Percentiles rank a stretch among this genome's conserved stretches.
These are phyloP conservation scores for Cottoperca gobio DNA, from an alignment of 2,797 vertebrate genomes.

Conservation along the genomic window DNA sequence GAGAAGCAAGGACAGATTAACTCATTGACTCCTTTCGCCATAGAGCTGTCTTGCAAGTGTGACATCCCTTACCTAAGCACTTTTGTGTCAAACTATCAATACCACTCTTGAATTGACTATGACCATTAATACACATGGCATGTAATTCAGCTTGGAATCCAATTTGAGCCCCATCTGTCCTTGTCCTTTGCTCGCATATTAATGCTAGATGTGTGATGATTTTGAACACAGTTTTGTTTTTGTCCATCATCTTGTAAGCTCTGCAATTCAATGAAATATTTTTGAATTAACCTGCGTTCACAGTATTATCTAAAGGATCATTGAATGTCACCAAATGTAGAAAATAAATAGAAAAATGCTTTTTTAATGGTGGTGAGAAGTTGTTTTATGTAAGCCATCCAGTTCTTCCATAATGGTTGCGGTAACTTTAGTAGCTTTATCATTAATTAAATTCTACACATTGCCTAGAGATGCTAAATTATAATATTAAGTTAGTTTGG, in stretches of 20 bases:
- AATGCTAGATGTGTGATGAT: neutral
- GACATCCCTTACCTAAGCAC: constrained; percentile 6
- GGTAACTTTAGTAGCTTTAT: neutral
- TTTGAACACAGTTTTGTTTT: neutral
- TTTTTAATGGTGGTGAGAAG: neutral
- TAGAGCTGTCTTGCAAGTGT: neutral
- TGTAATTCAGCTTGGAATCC: neutral
- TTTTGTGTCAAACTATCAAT: neutral
- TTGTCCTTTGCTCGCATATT: neutral
- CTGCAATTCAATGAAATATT: neutral
- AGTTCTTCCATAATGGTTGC: neutral
- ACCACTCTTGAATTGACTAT: neutral
- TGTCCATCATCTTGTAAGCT: neutral
- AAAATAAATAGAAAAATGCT: neutral
- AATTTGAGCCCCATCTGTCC: neutral
- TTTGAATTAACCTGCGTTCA: neutral
- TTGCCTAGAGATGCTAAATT: neutral
- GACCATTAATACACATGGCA: neutral
- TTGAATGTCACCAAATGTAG: constrained; percentile 6
- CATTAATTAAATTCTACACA: neutral
- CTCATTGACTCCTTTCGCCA: neutral
- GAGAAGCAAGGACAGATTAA: constrained; percentile 44
- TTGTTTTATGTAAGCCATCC: neutral
- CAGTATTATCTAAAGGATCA: neutral
- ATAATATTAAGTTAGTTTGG: neutral